phyloP scores from a whole-genome alignment of 2,113 vertebrate genomes.

The Leucoraja erinaceus region DNA sequence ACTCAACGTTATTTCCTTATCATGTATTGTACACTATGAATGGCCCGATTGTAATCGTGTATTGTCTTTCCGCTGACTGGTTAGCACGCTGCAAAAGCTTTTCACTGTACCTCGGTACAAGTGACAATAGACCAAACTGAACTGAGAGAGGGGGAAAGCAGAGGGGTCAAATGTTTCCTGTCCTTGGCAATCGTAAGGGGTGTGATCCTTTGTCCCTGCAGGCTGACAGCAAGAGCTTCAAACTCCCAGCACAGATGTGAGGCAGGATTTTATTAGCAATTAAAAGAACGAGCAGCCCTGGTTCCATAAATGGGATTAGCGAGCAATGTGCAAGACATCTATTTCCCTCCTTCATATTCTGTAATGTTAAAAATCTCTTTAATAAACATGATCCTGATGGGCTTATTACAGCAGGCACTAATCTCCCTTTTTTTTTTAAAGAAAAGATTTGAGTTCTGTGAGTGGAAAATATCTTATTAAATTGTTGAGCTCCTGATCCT shows the following conservation, averaged over 20 bases:
- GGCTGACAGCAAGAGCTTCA: neutral
- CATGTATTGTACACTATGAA: no score
- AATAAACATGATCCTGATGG: constrained; percentile 28
- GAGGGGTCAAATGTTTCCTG: neutral
- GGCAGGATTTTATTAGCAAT: constrained; percentile 1
- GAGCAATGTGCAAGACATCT: neutral
- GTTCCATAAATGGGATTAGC: neutral
- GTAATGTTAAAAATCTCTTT: neutral
- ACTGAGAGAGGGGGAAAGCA: neutral
- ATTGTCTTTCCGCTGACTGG: no score
- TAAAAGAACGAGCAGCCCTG: neutral
- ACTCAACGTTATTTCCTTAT: no score
- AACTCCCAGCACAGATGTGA: neutral
- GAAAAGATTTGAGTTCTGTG: constrained; percentile 20
- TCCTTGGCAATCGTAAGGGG: neutral
- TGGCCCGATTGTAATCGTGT: no score
- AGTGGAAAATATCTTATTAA: constrained; percentile 33
- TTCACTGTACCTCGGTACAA: no score
- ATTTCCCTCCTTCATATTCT: neutral
- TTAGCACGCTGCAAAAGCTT: no score
- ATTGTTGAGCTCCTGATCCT: constrained; percentile 39
- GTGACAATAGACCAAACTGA: no score
- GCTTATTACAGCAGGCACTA: constrained; percentile 20
- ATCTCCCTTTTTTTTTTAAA: neutral
- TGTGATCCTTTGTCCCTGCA: neutral